Evolutionary conservation across 30 jellyfish, hydroid and myxozoan genomes (phyloP).

Genomic region (Pelagia noctiluca): DNA sequence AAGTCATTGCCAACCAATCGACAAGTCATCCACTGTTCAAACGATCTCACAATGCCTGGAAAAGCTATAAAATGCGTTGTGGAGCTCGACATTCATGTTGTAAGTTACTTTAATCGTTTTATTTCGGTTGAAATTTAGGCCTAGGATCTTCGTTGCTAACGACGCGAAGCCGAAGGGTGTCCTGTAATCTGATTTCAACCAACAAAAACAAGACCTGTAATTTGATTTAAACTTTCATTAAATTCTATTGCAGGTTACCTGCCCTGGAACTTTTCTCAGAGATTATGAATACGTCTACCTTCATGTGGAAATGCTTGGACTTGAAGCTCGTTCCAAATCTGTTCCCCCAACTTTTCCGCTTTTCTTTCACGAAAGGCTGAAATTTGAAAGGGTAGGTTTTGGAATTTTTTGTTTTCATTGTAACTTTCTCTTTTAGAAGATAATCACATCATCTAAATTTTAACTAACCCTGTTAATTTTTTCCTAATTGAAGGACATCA

Average conservation of each 20-base stretch:
- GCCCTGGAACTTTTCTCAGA: slow-evolving; percentile 97
- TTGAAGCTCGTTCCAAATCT: slow-evolving; percentile 95
- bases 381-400: slow-evolving; percentile 89
- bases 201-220: no score
- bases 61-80: slow-evolving; percentile 96
- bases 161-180: slow-evolving; percentile 65
- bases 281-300: slow-evolving; percentile 96
- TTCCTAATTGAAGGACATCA: no score
- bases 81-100: slow-evolving; percentile 94
- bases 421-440: neutral
- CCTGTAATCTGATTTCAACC: no score
- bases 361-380: slow-evolving; percentile 92
- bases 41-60: slow-evolving; percentile 93
- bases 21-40: no score
- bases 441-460: no score
- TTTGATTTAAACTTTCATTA: no score
- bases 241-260: slow-evolving; percentile 81
- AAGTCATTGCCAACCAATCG: no score
- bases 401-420: neutral
- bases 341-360: slow-evolving; percentile 99
- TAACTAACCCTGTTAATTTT: no score
- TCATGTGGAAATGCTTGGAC: slow-evolving; percentile 96
- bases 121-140: neutral
- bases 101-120: slow-evolving; percentile 42
- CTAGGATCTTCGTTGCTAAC: slow-evolving; percentile 74